Evolutionary conservation across 2,797 vertebrate genomes (phyloP).

Genomic region (Etheostoma nigrum): DNA sequence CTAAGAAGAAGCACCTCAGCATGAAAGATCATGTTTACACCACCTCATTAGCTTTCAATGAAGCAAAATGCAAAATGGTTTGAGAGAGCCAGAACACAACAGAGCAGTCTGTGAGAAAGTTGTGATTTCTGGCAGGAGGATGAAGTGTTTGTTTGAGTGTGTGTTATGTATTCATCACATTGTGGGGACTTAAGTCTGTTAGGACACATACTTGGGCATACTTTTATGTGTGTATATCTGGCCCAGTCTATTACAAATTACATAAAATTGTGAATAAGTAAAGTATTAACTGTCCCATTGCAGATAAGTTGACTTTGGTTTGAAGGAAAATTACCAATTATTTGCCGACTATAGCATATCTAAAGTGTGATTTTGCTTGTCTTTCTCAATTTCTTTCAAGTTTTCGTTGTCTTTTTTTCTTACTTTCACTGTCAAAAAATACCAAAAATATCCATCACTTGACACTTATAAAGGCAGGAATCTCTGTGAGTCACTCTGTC

Average conservation of each 20-base stretch:
- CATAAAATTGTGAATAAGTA: not conserved
- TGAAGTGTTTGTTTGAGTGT: slow-evolving; percentile 4
- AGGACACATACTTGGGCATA: not conserved
- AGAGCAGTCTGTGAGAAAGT: slow-evolving; percentile 34
- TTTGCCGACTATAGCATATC: not conserved
- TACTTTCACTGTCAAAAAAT: too few species aligned
- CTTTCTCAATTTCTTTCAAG: too few species aligned
- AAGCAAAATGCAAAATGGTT: slow-evolving; percentile 58
- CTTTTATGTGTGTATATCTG: not conserved
- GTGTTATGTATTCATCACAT: not conserved
- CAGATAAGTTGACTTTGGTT: not conserved
- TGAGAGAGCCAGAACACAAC: slow-evolving; percentile 25
- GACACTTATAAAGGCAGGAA: too few species aligned
- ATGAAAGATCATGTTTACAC: slow-evolving; percentile 52
- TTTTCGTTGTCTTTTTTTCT: too few species aligned
- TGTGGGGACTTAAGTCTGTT: not conserved
- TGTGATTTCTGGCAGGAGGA: slow-evolving; percentile 36
- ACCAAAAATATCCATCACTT: not conserved
- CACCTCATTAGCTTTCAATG: slow-evolving; percentile 70
- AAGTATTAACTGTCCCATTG: too few species aligned
- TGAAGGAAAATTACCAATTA: not conserved
- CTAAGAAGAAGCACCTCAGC: slow-evolving; percentile 50
- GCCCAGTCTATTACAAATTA: not conserved
- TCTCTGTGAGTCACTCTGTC: too few species aligned
- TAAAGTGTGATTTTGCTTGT: too few species aligned